Conservation (phyloP, 35 echinoderm and acorn worm genomes). For the Ophiothrix spiculata region DNA sequence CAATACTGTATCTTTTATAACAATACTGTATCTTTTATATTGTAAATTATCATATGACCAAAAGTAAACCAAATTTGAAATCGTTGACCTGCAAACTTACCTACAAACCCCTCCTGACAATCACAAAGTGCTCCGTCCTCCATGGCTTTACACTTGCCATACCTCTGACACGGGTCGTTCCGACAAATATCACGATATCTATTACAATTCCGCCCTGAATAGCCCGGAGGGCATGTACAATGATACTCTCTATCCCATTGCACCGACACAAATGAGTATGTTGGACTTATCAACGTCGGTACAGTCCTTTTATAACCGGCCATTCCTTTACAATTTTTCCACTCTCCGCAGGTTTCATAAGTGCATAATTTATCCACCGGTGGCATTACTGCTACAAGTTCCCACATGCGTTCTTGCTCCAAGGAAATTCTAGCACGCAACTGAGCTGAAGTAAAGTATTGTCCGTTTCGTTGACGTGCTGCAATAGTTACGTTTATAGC, state of each 20-base stretch:
- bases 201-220: not conserved
- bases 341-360: not conserved
- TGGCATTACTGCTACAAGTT: not conserved
- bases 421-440: not conserved
- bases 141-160: not conserved
- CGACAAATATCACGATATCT: not conserved
- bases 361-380: not conserved
- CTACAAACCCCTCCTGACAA: not conserved
- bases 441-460: not conserved
- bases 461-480: not conserved
- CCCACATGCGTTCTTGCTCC: not conserved
- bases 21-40: too few relatives aligned
- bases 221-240: not conserved
- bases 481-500: not conserved
- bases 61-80: too few relatives aligned
- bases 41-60: too few relatives aligned
- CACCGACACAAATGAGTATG: not conserved
- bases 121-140: not conserved
- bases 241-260: not conserved
- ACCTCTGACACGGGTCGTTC: not conserved
- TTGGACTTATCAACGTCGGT: not conserved
- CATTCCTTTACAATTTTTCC: not conserved
- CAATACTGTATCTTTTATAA: too few relatives aligned
- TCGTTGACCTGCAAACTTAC: too few relatives aligned
- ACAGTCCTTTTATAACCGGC: not conserved